Percentiles rank a stretch among this genome's conserved stretches.
Conservation (phyloP, 1,140 invertebrate species). For the Onthophagus taurus region DNA sequence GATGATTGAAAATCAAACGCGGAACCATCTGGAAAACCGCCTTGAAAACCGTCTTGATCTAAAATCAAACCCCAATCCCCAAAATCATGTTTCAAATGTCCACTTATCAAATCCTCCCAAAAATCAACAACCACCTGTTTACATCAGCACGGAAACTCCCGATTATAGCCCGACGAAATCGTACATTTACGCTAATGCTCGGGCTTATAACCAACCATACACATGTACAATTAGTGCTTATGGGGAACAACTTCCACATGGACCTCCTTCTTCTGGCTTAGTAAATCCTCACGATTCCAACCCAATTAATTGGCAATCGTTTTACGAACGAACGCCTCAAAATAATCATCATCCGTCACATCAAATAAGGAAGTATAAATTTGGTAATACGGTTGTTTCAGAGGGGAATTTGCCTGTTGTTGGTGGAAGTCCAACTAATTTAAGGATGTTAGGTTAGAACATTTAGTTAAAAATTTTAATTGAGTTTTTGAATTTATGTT, state of each 20-base stretch:
- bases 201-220: slow-evolving; percentile 17
- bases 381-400: slow-evolving; percentile 20
- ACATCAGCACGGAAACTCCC: not conserved
- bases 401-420: no score
- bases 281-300: slow-evolving; percentile 37
- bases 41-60: slow-evolving; percentile 9
- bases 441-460: no score
- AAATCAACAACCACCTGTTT: not conserved
- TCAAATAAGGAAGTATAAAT: slow-evolving; percentile 16
- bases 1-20: no score
- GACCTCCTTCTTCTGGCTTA: slow-evolving; percentile 35
- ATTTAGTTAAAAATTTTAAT: no score
- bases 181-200: not conserved
- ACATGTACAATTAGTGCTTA: slow-evolving; percentile 26
- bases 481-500: slow-evolving; percentile 23
- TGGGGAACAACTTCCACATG: slow-evolving; percentile 19
- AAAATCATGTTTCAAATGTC: no score
- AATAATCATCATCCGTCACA: slow-evolving; percentile 18
- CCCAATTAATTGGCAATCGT: slow-evolving; percentile 23
- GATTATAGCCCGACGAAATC: slow-evolving; percentile 1
- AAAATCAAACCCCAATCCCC: no score
- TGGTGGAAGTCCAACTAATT: slow-evolving; percentile 3
- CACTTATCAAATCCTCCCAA: no score
- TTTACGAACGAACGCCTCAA: slow-evolving; percentile 23
- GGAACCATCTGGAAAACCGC: slow-evolving; percentile 9